Conservation (phyloP, 2,888 invertebrate species). For the Augiades crinisus region DNA sequence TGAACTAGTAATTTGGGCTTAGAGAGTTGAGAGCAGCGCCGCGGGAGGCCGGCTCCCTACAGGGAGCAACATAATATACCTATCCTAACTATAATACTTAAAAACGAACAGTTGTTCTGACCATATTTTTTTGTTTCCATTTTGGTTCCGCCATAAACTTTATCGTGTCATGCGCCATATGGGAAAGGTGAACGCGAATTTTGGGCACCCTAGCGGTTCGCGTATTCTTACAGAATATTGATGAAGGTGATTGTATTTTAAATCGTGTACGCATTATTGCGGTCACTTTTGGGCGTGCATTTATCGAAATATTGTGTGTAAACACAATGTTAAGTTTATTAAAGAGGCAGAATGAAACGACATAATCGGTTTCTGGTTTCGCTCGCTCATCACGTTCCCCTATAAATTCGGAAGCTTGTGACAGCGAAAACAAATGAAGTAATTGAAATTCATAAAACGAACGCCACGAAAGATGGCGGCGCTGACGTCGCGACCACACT, state of each 20-base stretch:
- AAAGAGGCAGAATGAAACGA: not conserved
- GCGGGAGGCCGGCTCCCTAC: slow-evolving; percentile 61
- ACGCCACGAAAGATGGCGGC: slow-evolving; percentile 47
- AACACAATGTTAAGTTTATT: slow-evolving; percentile 18
- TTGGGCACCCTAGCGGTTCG: slow-evolving; percentile 45
- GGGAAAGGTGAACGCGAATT: slow-evolving; percentile 49
- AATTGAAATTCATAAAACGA: slow-evolving; percentile 48
- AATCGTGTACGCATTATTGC: slow-evolving; percentile 5
- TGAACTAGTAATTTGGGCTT: slow-evolving; percentile 60
- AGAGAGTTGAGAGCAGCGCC: slow-evolving; percentile 61
- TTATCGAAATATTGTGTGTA: slow-evolving; percentile 25
- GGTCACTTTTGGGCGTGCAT: slow-evolving; percentile 32
- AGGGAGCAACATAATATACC: slow-evolving; percentile 55
- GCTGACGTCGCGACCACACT: slow-evolving; percentile 70
- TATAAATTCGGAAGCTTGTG: slow-evolving; percentile 21
- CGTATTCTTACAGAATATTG: slow-evolving; percentile 44
- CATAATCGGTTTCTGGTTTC: slow-evolving; percentile 16
- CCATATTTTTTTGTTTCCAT: slow-evolving; percentile 53
- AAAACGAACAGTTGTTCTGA: slow-evolving; percentile 60
- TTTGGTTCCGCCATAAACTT: slow-evolving; percentile 61
- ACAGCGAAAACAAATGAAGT: slow-evolving; percentile 38
- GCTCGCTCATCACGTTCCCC: slow-evolving; percentile 30
- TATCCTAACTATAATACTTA: slow-evolving; percentile 49
- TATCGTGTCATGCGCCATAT: slow-evolving; percentile 64
- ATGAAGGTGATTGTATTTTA: slow-evolving; percentile 43